Base-by-base conservation (phyloP, 2,113 vertebrate genomes). In the Nasalis larvatus region DNA sequence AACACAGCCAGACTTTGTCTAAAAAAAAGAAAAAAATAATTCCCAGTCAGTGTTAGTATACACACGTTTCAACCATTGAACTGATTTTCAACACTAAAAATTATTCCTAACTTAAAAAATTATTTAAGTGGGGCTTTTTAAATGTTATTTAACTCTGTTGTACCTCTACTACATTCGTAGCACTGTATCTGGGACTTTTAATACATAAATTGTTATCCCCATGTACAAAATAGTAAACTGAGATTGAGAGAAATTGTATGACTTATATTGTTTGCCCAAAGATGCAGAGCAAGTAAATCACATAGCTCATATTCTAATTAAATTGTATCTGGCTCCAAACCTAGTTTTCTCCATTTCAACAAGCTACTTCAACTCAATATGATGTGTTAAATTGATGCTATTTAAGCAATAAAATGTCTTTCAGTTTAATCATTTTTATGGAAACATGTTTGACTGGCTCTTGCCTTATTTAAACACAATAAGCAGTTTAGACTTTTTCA, bases 391-490 rank as follows among this genome's bases (percentile, higher is more conserved):
- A 68, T 12, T 80, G 35, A 69, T 86, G 49, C 11, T 83, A 93
- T 86, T 91, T 95, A 92, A 94, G n/a, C 54, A 95, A 89, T 80
- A 96, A 93, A 96, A 66, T 89, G 25, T 81, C 5, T 40, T 96
- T 78, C 58, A 56, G 27, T 84, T 96, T 32, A 86, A 83, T 97
- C 35, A 86, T 74, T 96, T 96, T 91, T 91, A 91, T 84, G 30
- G 66, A 96, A 86, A 88, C 0, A 21, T 87, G 45, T 78, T 91
- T 97, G 42, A 47, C 2, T 49, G n/a, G 8, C n/a, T 77, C 11
- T 80, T 91, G 56, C 35, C 54, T 85, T 95, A 93, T 89, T 94
- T 91, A 95, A 91, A 82, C 58, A 93, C n/a, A 94, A 84, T 87
- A 56, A 96, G 73, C 16, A 66, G 37, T 47, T 81, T 7, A 45